Conservation (phyloP, 2,888 invertebrate species). For the Thereva nobilitata region DNA sequence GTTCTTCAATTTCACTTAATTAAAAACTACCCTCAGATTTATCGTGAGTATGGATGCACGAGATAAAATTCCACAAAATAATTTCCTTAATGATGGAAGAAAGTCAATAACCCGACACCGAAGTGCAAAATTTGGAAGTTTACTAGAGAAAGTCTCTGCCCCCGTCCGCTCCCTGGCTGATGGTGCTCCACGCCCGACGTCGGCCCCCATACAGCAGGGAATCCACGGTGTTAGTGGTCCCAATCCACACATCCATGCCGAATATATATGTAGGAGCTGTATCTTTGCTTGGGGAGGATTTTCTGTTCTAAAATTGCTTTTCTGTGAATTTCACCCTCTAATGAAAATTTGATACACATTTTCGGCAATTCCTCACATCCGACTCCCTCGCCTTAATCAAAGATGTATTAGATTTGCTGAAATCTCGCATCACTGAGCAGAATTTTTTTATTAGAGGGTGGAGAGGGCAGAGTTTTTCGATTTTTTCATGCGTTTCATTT, state of each 20-base stretch:
- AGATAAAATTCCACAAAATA: conserved; percentile 24
- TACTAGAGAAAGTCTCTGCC: conserved; percentile 6
- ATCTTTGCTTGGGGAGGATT: neutral
- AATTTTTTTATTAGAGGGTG: conserved; percentile 31
- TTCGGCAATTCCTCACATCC: conserved; percentile 45
- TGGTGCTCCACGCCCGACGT: neutral
- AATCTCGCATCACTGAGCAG: conserved; percentile 35
- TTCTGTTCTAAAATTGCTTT: conserved; percentile 22
- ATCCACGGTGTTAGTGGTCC: neutral
- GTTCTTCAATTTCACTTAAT: conserved; percentile 32
- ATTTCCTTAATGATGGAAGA: conserved; percentile 4
- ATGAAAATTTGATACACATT: conserved; percentile 46
- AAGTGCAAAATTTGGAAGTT: conserved; percentile 15
- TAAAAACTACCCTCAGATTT: conserved; percentile 26
- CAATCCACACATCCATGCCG: neutral
- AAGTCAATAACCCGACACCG: conserved; percentile 23
- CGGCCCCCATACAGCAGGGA: neutral
- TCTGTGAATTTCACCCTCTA: conserved; percentile 42
- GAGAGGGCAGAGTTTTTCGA: conserved; percentile 10
- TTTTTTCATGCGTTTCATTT: conserved; percentile 1
- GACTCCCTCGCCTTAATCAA: conserved; percentile 38
- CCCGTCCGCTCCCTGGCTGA: conserved; percentile 18
- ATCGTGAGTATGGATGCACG: neutral
- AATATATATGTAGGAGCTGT: too few relatives aligned
- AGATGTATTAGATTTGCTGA: conserved; percentile 35